Conservation (phyloP, 1,140 invertebrate species). For the Drosophila sulfurigaster region DNA sequence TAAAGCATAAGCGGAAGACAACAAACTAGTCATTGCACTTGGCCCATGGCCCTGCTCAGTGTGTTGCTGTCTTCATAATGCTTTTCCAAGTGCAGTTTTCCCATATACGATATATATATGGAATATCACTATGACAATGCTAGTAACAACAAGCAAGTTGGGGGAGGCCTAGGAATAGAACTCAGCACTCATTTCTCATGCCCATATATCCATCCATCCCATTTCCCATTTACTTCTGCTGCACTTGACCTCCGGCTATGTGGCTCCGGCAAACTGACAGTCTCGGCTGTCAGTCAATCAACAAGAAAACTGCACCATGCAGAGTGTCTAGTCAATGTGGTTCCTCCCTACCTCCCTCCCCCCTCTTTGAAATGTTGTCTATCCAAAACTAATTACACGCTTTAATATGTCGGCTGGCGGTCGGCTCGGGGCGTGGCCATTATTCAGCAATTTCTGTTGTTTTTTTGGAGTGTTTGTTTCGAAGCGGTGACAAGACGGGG, state of each 20-base stretch:
- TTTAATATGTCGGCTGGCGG: constrained; percentile 51
- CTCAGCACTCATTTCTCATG: constrained; percentile 22
- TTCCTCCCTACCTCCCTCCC: not conserved
- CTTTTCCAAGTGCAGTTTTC: constrained; percentile 43
- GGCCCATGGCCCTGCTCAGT: not conserved
- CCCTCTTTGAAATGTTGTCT: constrained; percentile 22
- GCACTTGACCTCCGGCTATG: constrained; percentile 41
- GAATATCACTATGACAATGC: constrained; percentile 48
- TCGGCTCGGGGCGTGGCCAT: constrained; percentile 34
- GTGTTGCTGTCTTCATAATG: constrained; percentile 1
- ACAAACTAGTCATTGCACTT: constrained; percentile 33
- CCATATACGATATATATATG: constrained; percentile 5
- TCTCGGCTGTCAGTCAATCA: constrained; percentile 51
- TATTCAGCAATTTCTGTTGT: constrained; percentile 41
- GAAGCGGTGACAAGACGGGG: not conserved
- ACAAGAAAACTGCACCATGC: constrained; percentile 31
- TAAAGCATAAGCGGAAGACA: constrained; percentile 23
- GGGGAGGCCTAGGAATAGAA: constrained; percentile 6
- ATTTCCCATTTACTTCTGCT: constrained; percentile 1
- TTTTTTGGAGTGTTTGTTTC: constrained; percentile 11
- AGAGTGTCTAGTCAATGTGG: not conserved
- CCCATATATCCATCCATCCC: constrained; percentile 2
- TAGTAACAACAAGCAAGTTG: constrained; percentile 32
- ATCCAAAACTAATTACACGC: constrained; percentile 58
- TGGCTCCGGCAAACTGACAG: constrained; percentile 22